These are phyloP conservation scores for Virgularia gustaviana DNA, from an alignment of 92 coral and sea anemone species.

Conservation along the genomic window DNA sequence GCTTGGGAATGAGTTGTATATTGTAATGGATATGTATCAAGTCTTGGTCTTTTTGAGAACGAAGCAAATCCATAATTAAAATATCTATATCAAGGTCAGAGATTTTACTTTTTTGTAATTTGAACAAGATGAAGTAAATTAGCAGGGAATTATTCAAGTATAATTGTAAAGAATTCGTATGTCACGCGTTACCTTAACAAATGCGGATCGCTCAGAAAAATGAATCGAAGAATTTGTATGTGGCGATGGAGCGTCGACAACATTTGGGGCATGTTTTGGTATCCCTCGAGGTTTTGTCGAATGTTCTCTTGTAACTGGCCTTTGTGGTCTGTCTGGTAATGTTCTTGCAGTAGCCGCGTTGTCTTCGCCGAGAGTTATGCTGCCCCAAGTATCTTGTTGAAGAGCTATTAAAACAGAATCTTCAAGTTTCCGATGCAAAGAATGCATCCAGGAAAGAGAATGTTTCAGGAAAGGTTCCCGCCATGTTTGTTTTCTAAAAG, in stretches of 20 bases:
- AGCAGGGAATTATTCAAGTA: too few species aligned
- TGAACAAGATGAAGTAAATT: too few species aligned
- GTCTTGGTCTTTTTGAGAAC: too few species aligned
- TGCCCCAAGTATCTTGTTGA: constrained; percentile 63
- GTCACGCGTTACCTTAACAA: constrained; percentile 46
- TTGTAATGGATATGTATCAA: too few species aligned
- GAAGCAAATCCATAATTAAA: too few species aligned
- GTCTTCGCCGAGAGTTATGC: background rate
- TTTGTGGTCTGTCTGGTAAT: background rate
- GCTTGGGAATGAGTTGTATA: too few species aligned
- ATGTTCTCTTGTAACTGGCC: background rate
- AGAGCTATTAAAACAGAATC: constrained; percentile 56
- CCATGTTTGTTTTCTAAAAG: constrained; percentile 82
- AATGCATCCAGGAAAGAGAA: constrained; percentile 70
- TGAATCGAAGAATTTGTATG: constrained; percentile 35
- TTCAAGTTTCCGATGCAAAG: constrained; percentile 60
- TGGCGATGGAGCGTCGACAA: background rate
- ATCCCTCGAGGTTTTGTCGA: too few species aligned
- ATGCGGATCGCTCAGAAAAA: constrained; percentile 68
- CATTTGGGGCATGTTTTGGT: too few species aligned
- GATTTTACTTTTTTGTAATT: too few species aligned
- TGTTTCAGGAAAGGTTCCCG: constrained; percentile 69
- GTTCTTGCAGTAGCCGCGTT: background rate
- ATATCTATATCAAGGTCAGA: too few species aligned
- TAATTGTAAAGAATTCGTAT: background rate